A percentile compares a stretch with the other conserved stretches of the same genome.
These are phyloP conservation scores for Drosophila infuscata DNA, from an alignment of 2,888 invertebrate species.

Conservation along the genomic window DNA sequence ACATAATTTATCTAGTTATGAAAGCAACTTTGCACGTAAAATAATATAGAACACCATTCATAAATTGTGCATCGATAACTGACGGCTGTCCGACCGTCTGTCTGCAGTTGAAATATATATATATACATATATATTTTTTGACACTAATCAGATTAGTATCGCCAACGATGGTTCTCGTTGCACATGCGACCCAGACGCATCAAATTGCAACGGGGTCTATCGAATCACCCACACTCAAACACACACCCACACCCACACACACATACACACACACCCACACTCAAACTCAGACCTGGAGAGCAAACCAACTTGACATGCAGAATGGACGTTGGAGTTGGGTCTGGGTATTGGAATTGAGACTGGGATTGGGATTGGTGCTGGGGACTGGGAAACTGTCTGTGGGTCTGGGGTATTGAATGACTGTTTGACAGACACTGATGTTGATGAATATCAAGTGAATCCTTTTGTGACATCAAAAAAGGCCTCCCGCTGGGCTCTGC, in stretches of 20 bases:
- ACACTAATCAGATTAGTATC: conserved; percentile 85
- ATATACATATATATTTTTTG: conserved; percentile 63
- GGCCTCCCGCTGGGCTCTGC: conserved; percentile 76
- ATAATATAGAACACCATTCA: conserved; percentile 43
- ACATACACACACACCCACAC: conserved; percentile 31
- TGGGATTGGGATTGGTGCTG: conserved; percentile 26
- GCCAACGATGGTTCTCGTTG: conserved; percentile 71
- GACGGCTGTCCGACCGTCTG: conserved; percentile 60
- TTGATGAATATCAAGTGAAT: conserved; percentile 85
- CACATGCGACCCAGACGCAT: conserved; percentile 68
- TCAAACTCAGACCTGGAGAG: conserved; percentile 4
- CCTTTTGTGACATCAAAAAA: conserved; percentile 84
- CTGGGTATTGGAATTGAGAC: conserved; percentile 33
- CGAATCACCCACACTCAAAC: conserved; percentile 41
- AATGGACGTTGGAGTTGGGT: conserved; percentile 62
- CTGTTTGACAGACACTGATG: conserved; percentile 84
- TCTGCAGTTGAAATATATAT: conserved; percentile 55
- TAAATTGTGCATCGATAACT: conserved; percentile 38
- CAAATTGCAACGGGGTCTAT: conserved; percentile 65
- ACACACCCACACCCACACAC: conserved; percentile 5
- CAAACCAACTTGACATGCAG: conserved; percentile 72
- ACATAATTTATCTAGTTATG: conserved; percentile 18
- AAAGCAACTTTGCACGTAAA: conserved; percentile 8
- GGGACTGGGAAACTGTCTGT: conserved; percentile 22
- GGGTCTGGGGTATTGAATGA: conserved; percentile 61